These are phyloP conservation scores for Battus philenor DNA, from an alignment of 1,140 invertebrate genomes.

Conservation along the genomic window DNA sequence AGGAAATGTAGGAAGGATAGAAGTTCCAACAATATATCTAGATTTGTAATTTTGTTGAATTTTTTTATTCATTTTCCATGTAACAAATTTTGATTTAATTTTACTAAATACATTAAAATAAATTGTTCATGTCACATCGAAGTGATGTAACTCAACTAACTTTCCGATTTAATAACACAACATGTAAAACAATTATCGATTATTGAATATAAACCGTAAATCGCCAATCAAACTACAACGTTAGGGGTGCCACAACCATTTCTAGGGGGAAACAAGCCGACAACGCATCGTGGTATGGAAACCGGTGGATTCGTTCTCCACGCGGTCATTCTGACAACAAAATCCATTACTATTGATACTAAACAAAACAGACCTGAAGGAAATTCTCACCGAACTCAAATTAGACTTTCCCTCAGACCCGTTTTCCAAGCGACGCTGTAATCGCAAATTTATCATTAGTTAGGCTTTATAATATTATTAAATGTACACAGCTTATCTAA, in stretches of 20 bases:
- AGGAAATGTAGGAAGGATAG: too few relatives aligned
- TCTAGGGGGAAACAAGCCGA: constrained; percentile 39
- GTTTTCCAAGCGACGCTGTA: constrained; percentile 23
- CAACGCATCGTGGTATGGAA: constrained; percentile 44
- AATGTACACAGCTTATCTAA: constrained; percentile 73
- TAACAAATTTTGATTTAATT: too few relatives aligned
- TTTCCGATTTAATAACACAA: constrained; percentile 21
- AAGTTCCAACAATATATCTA: too few relatives aligned
- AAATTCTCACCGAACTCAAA: constrained; percentile 29
- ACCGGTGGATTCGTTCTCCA: constrained; percentile 28
- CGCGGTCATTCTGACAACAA: constrained; percentile 37
- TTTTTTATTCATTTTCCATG: too few relatives aligned
- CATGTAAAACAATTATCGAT: constrained; percentile 46
- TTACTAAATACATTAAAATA: too few relatives aligned
- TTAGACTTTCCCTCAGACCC: constrained; percentile 27
- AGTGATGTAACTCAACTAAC: too few relatives aligned
- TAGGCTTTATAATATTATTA: constrained; percentile 62
- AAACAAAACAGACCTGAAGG: constrained; percentile 29
- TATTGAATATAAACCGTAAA: constrained; percentile 40
- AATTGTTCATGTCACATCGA: too few relatives aligned
- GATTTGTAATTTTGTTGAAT: too few relatives aligned
- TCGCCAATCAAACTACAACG: constrained; percentile 62
- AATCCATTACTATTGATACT: constrained; percentile 63
- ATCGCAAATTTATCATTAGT: constrained; percentile 40
- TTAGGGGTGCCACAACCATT: constrained; percentile 54